Percentiles rank a stretch among this genome's conserved stretches.
Conservation (phyloP, 35 echinoderm and acorn worm species). For the Lytechinus variegatus region DNA sequence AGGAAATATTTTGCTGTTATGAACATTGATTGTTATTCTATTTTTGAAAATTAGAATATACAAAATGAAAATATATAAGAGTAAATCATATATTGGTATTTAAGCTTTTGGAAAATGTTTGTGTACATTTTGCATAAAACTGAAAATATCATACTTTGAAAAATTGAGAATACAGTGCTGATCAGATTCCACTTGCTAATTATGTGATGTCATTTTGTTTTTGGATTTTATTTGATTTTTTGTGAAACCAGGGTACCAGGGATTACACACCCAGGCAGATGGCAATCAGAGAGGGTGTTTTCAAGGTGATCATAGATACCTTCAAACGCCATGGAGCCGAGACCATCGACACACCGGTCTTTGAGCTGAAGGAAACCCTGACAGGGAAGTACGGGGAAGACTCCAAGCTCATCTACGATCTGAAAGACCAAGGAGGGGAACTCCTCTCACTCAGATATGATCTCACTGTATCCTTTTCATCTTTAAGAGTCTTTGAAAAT, state of each 20-base stretch:
- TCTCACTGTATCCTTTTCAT: constrained; percentile 94
- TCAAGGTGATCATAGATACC: constrained; percentile 85
- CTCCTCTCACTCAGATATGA: constrained; percentile 93
- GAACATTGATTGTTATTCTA: no score
- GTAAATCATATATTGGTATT: no score
- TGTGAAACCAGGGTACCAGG: constrained; percentile 79
- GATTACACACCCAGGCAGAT: constrained; percentile 96
- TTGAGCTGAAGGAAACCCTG: constrained; percentile 98
- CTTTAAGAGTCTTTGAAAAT: no score
- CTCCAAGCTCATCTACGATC: constrained; percentile 95
- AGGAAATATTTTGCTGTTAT: neutral
- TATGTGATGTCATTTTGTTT: neutral
- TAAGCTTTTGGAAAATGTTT: no score
- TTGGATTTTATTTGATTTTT: neutral
- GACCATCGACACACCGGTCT: constrained; percentile 97
- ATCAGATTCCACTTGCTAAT: no score
- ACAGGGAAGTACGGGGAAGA: constrained; percentile 98
- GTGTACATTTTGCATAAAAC: constrained; percentile 1
- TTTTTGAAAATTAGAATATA: no score
- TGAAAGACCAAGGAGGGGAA: constrained; percentile 95
- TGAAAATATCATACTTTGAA: constrained; percentile 83
- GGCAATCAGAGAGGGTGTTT: constrained; percentile 95
- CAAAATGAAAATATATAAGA: no score
- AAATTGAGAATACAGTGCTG: constrained; percentile 82
- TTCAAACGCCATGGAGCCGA: constrained; percentile 96